Percentiles rank a stretch among this genome's conserved stretches.
These are phyloP conservation scores for Peromyscus attwateri DNA, from an alignment of 2,797 vertebrate species.

Conservation along the genomic window DNA sequence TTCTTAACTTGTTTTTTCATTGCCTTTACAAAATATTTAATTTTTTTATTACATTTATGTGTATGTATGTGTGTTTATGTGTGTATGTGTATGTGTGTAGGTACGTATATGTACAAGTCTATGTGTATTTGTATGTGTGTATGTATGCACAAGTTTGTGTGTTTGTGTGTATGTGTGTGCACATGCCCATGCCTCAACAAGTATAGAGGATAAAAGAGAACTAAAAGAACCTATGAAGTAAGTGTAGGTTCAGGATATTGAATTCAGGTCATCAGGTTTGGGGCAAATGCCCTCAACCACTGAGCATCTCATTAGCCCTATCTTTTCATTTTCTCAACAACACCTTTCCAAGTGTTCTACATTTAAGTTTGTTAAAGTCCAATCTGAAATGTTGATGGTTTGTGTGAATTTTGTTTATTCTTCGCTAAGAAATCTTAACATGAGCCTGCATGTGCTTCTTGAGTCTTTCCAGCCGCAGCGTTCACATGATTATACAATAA, in stretches of 20 bases:
- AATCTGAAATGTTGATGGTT: not conserved
- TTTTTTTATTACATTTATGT: not conserved
- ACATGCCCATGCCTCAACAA: not conserved
- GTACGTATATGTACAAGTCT: too few relatives aligned
- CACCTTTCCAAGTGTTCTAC: not conserved
- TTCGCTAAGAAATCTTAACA: not conserved
- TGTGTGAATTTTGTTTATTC: not conserved
- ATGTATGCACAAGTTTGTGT: not conserved
- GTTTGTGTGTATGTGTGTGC: not conserved
- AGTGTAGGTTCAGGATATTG: not conserved
- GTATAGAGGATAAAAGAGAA: not conserved
- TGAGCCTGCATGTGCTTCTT: not conserved
- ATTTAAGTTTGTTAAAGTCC: slow-evolving; percentile 29
- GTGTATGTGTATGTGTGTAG: not conserved
- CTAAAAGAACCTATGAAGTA: not conserved
- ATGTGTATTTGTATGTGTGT: not conserved
- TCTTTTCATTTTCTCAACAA: not conserved
- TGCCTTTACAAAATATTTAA: not conserved
- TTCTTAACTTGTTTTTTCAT: not conserved
- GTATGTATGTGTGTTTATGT: not conserved
- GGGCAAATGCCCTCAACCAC: not conserved
- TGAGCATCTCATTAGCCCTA: too few relatives aligned
- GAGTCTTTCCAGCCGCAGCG: not conserved
- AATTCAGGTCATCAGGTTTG: not conserved
- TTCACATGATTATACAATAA: not conserved